These are phyloP conservation scores for Brachionus rotundiformis DNA, from an alignment of 1,140 invertebrate species.

Conservation along the genomic window DNA sequence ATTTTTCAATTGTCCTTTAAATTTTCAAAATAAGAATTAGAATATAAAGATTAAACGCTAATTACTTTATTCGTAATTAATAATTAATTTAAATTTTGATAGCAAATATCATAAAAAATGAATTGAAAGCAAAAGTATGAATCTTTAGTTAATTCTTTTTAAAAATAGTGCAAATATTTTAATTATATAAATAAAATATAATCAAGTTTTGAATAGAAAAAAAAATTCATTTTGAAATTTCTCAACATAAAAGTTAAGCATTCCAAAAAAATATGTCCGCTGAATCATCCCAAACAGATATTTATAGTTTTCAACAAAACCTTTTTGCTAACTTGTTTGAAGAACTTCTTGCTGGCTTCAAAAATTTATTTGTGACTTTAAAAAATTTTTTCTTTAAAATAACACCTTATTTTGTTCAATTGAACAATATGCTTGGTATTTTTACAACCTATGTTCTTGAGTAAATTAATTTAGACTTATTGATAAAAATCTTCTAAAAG, in stretches of 20 bases:
- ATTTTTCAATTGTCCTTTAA: too few relatives aligned
- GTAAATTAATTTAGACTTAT: slow-evolving; percentile 4
- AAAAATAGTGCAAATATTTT: too few relatives aligned
- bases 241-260: neutral
- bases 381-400: neutral
- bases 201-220: too few relatives aligned
- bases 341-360: neutral
- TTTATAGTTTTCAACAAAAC: neutral
- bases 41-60: too few relatives aligned
- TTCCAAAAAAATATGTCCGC: slow-evolving; percentile 13
- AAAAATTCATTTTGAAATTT: neutral
- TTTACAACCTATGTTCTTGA: neutral
- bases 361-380: neutral
- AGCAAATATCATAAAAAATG: too few relatives aligned
- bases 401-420: neutral
- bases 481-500: too few relatives aligned
- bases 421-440: neutral
- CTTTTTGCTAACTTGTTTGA: neutral
- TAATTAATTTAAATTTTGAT: too few relatives aligned
- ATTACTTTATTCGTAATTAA: too few relatives aligned
- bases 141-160: too few relatives aligned
- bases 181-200: too few relatives aligned
- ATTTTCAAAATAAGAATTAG: too few relatives aligned
- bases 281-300: slow-evolving; percentile 21
- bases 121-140: too few relatives aligned